phyloP scores from a whole-genome alignment of 2,888 invertebrate genomes.

The Acronicta aceris region DNA sequence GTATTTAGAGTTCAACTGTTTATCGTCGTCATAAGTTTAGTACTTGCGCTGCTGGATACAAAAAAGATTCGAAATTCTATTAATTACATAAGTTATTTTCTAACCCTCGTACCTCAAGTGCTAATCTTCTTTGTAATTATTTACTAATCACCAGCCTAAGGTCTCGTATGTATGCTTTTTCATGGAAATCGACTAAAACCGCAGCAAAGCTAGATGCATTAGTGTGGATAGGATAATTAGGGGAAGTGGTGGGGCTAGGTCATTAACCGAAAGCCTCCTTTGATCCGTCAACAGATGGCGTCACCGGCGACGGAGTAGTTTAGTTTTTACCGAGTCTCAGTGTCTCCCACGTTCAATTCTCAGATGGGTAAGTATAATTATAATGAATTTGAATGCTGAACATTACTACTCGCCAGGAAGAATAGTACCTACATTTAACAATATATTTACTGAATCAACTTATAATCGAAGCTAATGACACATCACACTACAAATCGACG shows the following conservation, averaged over 20 bases:
- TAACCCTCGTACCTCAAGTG: slow-evolving; percentile 4
- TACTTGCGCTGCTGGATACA: neutral
- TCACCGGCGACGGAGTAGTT: slow-evolving; percentile 52
- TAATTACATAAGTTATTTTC: too few species aligned
- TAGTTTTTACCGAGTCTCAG: slow-evolving; percentile 39
- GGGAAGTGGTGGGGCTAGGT: slow-evolving; percentile 71
- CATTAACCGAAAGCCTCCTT: slow-evolving; percentile 72
- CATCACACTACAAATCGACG: slow-evolving; percentile 10
- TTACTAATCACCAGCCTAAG: slow-evolving; percentile 11
- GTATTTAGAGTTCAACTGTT: slow-evolving; percentile 25
- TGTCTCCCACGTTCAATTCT: slow-evolving; percentile 55
- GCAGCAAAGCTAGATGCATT: slow-evolving; percentile 62
- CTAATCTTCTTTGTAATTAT: slow-evolving; percentile 4
- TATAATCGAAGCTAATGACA: slow-evolving; percentile 19
- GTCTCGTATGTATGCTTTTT: slow-evolving; percentile 49
- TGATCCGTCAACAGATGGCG: slow-evolving; percentile 64
- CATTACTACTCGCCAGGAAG: neutral
- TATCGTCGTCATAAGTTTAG: neutral
- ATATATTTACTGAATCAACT: too few species aligned
- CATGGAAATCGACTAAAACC: slow-evolving; percentile 69
- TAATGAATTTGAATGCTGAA: slow-evolving; percentile 41
- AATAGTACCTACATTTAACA: neutral
- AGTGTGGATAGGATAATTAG: slow-evolving; percentile 77
- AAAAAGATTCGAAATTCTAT: too few species aligned
- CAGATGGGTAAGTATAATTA: slow-evolving; percentile 53